Percentiles rank a stretch among this genome's conserved stretches.
These are phyloP conservation scores for Noctuana brunneofusca DNA, from an alignment of 2,888 invertebrate genomes.

Conservation along the genomic window DNA sequence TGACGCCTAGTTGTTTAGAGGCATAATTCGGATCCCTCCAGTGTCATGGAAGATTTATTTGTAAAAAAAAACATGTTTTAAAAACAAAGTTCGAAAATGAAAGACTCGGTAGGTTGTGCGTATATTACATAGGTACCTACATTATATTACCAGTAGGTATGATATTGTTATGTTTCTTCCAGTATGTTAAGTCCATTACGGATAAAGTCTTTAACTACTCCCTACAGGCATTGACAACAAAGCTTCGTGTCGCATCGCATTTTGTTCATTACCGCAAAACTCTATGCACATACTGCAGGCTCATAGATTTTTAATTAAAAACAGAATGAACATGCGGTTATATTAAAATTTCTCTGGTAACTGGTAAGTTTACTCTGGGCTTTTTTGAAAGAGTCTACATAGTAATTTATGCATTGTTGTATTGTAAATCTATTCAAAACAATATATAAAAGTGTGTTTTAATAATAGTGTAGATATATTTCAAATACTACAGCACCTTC, in stretches of 20 bases:
- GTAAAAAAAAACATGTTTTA: not conserved
- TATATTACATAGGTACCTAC: no score
- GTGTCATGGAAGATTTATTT: not conserved
- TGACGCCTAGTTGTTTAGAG: constrained; percentile 30
- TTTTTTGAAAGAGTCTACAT: no score
- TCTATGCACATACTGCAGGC: not conserved
- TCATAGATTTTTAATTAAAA: constrained; percentile 1
- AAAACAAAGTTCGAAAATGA: no score
- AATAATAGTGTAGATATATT: constrained; percentile 41
- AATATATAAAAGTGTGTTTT: no score
- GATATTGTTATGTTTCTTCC: no score
- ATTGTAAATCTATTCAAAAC: not conserved
- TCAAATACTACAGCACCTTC: constrained; percentile 53
- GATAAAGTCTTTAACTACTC: no score
- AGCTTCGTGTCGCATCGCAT: not conserved
- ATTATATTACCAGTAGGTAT: no score
- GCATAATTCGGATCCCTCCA: constrained; percentile 4
- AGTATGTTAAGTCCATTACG: no score
- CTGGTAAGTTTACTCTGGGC: no score
- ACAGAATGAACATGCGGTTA: not conserved
- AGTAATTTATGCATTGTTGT: not conserved
- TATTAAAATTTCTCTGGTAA: no score
- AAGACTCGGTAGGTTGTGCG: no score
- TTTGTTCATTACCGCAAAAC: not conserved
- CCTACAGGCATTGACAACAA: not conserved